phyloP scores from a whole-genome alignment of 2,113 vertebrate species.

The Myrmecobius fasciatus region DNA sequence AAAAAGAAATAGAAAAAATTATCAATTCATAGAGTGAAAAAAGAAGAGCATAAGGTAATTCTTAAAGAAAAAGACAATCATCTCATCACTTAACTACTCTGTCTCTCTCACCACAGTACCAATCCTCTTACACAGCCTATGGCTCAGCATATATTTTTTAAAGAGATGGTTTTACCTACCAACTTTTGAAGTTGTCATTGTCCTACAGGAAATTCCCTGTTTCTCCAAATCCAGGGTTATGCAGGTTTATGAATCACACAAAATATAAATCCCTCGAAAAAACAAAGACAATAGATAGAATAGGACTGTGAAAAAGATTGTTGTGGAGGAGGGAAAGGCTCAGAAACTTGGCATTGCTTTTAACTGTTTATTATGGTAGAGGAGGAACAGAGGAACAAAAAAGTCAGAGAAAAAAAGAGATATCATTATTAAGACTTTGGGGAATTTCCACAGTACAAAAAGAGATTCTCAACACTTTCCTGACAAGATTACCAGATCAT shows the following conservation, averaged over 20 bases:
- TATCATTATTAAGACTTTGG: background rate
- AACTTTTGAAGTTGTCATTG: background rate
- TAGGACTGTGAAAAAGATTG: background rate
- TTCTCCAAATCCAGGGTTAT: background rate
- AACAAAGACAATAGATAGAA: background rate
- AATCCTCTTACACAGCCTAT: background rate
- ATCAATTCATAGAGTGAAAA: background rate
- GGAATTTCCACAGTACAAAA: background rate
- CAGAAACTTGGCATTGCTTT: background rate
- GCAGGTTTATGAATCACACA: background rate
- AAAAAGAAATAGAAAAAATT: background rate
- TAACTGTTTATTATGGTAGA: background rate
- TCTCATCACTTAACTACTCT: background rate
- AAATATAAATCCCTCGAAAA: background rate
- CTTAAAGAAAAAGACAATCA: background rate
- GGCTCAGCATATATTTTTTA: background rate
- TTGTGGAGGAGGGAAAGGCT: background rate
- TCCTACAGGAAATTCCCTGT: background rate
- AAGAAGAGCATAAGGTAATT: background rate
- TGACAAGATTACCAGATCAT: background rate
- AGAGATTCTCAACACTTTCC: background rate
- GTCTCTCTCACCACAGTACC: background rate
- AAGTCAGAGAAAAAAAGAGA: background rate
- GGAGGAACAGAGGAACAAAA: background rate
- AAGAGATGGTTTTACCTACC: background rate